These are phyloP conservation scores for Aphidius ervi DNA, from an alignment of 1,140 invertebrate genomes.

Conservation along the genomic window DNA sequence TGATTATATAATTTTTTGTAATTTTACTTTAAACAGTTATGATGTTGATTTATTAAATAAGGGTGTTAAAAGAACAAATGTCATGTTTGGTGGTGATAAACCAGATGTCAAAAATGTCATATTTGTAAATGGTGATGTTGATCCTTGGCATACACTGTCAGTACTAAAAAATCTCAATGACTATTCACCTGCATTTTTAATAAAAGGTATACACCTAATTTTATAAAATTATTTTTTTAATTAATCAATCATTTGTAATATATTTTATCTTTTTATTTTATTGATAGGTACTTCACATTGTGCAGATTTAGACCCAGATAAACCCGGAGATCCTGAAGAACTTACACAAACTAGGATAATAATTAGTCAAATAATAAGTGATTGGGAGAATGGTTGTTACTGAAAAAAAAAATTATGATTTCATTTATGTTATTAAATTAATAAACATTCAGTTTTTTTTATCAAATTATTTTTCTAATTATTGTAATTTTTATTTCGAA, in stretches of 20 bases:
- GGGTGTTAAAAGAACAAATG: constrained; percentile 58
- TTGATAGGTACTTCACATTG: constrained; percentile 68
- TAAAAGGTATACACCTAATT: too few relatives aligned
- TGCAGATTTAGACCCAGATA: constrained; percentile 63
- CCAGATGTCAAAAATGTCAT: constrained; percentile 60
- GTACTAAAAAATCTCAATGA: constrained; percentile 54
- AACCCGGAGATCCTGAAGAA: constrained; percentile 52
- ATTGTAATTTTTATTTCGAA: too few relatives aligned
- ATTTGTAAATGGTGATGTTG: constrained; percentile 61
- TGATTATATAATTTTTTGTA: not conserved
- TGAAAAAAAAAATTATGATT: too few relatives aligned
- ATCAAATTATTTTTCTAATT: too few relatives aligned
- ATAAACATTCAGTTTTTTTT: too few relatives aligned
- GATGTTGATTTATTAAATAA: constrained; percentile 47
- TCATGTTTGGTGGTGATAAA: constrained; percentile 56
- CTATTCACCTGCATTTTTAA: constrained; percentile 53
- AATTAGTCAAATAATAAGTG: constrained; percentile 54
- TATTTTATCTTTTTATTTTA: too few relatives aligned
- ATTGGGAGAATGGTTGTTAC: constrained; percentile 48
- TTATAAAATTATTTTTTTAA: constrained; percentile 30
- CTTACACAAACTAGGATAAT: constrained; percentile 59
- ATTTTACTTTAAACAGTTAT: constrained; percentile 46
- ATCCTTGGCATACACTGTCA: constrained; percentile 65
- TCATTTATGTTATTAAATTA: too few relatives aligned
- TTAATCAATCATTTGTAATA: not conserved